phyloP scores from a whole-genome alignment of 1,140 invertebrate genomes.

The Cyclina sinensis region DNA sequence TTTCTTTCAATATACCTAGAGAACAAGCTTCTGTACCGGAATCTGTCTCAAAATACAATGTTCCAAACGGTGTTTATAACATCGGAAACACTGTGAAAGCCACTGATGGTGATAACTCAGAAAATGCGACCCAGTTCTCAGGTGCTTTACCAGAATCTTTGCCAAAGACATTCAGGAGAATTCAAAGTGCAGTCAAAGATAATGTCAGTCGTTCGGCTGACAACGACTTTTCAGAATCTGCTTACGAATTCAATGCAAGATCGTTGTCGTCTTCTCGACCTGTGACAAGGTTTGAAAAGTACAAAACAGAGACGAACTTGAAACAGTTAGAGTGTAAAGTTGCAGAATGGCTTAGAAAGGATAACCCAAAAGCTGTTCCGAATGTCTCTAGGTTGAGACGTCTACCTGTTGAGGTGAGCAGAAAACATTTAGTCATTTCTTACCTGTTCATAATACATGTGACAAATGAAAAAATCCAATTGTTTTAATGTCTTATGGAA shows the following conservation, averaged over 20 bases:
- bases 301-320: slow-evolving; percentile 70
- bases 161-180: slow-evolving; percentile 63
- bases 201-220: slow-evolving; percentile 37
- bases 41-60: neutral
- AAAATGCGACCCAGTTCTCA: neutral
- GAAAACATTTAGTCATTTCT: neutral
- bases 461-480: too few species aligned
- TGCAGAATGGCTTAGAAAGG: slow-evolving; percentile 74
- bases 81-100: neutral
- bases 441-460: too few species aligned
- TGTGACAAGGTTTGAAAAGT: slow-evolving; percentile 45
- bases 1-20: neutral
- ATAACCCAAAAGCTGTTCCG: slow-evolving; percentile 74
- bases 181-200: slow-evolving; percentile 69
- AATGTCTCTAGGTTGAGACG: slow-evolving; percentile 76
- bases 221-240: neutral
- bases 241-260: slow-evolving; percentile 10
- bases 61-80: neutral
- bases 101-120: neutral
- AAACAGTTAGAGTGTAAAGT: slow-evolving; percentile 75
- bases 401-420: slow-evolving; percentile 72
- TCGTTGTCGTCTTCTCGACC: slow-evolving; percentile 41
- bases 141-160: neutral
- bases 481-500: too few species aligned
- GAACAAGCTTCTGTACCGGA: neutral